These are phyloP conservation scores for Falco columbarius DNA, from an alignment of 2,797 vertebrate genomes.

Conservation along the genomic window DNA sequence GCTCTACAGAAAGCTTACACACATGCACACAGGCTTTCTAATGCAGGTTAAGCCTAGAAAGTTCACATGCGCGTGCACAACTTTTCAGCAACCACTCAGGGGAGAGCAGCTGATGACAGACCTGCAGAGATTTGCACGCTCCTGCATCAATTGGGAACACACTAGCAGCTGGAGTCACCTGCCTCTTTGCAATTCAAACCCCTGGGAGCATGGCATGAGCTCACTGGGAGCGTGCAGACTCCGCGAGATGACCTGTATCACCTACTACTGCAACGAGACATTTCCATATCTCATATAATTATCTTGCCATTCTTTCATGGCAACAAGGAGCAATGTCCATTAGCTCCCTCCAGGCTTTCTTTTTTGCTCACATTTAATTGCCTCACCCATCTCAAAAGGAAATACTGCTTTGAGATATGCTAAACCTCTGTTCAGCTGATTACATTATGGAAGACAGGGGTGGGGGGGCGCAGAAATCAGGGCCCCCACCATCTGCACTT, in stretches of 20 bases:
- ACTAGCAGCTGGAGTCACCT: background rate
- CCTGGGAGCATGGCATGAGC: background rate
- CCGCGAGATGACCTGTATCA: background rate
- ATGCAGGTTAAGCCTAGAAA: slow-evolving; percentile 24
- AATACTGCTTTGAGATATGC: background rate
- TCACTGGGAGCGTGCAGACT: background rate
- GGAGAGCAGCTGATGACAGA: background rate
- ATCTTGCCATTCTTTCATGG: background rate
- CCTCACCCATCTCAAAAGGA: background rate
- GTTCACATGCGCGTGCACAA: background rate
- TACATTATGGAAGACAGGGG: background rate
- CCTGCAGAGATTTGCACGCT: background rate
- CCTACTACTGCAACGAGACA: background rate
- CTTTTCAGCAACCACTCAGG: background rate
- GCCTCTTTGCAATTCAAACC: background rate
- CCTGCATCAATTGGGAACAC: background rate
- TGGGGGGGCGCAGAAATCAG: background rate
- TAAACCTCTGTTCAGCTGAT: background rate
- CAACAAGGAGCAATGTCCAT: background rate
- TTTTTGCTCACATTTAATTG: background rate
- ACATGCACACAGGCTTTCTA: background rate
- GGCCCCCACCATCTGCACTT: background rate
- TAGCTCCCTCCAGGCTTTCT: fast-evolving
- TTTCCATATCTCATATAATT: background rate
- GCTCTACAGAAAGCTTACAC: background rate